phyloP scores from a whole-genome alignment of 2,888 invertebrate genomes.

The Caenorhabditis sp. region DNA sequence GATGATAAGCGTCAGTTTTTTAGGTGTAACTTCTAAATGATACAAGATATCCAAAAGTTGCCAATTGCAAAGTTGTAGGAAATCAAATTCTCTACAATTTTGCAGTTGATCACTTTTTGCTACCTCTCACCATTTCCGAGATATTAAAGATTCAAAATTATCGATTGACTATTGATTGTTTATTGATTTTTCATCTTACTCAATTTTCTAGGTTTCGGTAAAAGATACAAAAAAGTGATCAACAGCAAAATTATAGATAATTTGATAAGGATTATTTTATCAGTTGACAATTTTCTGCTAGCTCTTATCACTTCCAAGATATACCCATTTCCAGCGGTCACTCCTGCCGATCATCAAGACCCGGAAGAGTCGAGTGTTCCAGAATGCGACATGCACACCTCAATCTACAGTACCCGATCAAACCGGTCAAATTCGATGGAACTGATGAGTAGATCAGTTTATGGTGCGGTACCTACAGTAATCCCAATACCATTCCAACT shows the following conservation, averaged over 20 bases:
- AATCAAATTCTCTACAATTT: background rate
- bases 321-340: conserved; percentile 50
- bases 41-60: too few species aligned
- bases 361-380: conserved; percentile 53
- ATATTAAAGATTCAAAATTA: too few species aligned
- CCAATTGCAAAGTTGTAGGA: too few species aligned
- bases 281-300: background rate
- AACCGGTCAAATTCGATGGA: conserved; percentile 47
- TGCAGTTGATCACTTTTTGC: background rate
- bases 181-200: too few species aligned
- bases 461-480: conserved; percentile 20
- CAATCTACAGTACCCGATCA: conserved; percentile 49
- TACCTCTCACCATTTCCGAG: too few species aligned
- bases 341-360: conserved; percentile 54
- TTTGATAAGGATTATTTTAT: background rate
- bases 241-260: too few species aligned
- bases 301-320: background rate
- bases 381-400: conserved; percentile 67
- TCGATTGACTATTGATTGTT: too few species aligned
- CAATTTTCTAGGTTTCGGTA: too few species aligned
- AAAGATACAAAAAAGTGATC: too few species aligned
- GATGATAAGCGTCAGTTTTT: conserved; percentile 74
- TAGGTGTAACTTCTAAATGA: too few species aligned
- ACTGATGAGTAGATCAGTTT: conserved; percentile 44
- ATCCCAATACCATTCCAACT: background rate